phyloP scores from a whole-genome alignment of 2,113 vertebrate species.

The Recurvirostra avosetta region DNA sequence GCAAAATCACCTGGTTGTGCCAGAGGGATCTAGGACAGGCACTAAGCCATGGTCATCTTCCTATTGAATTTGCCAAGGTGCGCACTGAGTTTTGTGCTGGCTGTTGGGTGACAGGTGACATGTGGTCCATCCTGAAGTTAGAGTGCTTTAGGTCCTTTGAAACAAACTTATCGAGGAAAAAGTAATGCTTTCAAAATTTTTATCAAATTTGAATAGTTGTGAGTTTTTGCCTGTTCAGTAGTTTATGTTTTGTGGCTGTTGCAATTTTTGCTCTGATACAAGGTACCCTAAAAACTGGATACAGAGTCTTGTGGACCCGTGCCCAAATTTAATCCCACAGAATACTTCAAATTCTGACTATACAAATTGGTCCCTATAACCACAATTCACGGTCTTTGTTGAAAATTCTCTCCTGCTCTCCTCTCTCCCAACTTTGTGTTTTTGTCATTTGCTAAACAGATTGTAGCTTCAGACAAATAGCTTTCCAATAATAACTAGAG shows the following conservation, averaged over 20 bases:
- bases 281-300: not conserved
- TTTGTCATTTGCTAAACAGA: constrained; percentile 4
- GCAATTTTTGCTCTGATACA: not conserved
- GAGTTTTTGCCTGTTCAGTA: not conserved
- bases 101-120: not conserved
- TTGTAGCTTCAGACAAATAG: not conserved
- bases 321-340: not conserved
- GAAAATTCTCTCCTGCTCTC: not conserved
- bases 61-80: not conserved
- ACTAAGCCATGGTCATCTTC: not conserved
- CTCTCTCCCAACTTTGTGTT: not conserved
- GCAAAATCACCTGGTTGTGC: not conserved
- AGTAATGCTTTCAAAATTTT: not conserved
- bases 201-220: not conserved
- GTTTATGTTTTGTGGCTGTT: not conserved
- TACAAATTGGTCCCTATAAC: not conserved
- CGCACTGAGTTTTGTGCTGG: not conserved
- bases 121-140: not conserved
- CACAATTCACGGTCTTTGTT: not conserved
- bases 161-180: not conserved
- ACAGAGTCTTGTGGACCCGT: not conserved
- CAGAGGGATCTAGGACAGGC: not conserved
- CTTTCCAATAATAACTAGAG: constrained; percentile 6
- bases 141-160: not conserved
- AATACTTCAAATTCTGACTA: not conserved